A percentile compares a stretch with the other conserved stretches of the same genome.
phyloP scores from a whole-genome alignment of 2,797 vertebrate species.

The Balearica regulorum region DNA sequence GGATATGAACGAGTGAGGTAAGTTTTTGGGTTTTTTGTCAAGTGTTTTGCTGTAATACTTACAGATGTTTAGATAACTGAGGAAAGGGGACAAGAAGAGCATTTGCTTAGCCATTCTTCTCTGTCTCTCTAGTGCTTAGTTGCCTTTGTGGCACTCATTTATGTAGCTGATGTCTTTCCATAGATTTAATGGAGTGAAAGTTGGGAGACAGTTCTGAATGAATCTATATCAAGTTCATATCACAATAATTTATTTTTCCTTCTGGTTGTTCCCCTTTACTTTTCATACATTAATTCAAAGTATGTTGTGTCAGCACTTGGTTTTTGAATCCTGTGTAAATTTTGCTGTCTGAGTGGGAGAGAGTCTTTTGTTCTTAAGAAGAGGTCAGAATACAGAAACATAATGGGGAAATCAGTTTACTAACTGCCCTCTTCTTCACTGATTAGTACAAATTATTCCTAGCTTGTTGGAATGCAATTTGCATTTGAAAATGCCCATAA shows the following conservation, averaged over 20 bases:
- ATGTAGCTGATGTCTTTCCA: not conserved
- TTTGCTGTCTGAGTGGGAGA: not conserved
- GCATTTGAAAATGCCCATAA: conserved; percentile 1
- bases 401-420: conserved; percentile 29
- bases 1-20: not conserved
- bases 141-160: not conserved
- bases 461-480: conserved; percentile 20
- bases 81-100: not conserved
- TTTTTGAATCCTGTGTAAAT: not conserved
- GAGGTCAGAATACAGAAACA: not conserved
- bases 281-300: not conserved
- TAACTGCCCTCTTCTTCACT: not conserved
- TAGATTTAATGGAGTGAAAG: not conserved
- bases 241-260: not conserved
- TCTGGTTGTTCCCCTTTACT: not conserved
- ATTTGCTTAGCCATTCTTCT: not conserved
- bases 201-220: not conserved
- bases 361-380: not conserved
- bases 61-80: not conserved
- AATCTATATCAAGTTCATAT: not conserved
- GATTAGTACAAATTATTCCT: conserved; percentile 29
- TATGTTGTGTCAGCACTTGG: not conserved
- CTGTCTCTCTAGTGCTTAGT: not conserved
- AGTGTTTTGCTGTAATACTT: not conserved
- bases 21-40: not conserved